Evolutionary conservation across 2,888 invertebrate genomes (phyloP), one percentile per base, ranked within the genome.

Genomic region (Phytoseiulus persimilis): DNA sequence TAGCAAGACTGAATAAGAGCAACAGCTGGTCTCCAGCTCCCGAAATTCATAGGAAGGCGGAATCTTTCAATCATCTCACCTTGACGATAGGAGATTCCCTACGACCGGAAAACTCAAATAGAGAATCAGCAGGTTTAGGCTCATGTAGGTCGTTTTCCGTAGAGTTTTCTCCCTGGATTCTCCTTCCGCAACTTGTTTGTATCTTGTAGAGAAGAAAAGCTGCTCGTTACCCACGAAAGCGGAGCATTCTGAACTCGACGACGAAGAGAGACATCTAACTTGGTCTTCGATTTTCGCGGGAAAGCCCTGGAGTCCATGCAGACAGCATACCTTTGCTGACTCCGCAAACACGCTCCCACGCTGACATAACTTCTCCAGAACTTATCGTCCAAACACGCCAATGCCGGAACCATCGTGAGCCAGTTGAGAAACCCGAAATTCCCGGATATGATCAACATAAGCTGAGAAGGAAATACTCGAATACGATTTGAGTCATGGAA

Each of bases 341-440:
- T 31, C 83, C n/a, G 3, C n/a, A 3, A 3, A 39, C 3, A 39
- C 39, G 39, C 5, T 9, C 39, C 39, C 39, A 39, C 39, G 39
- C 39, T 39, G 39, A 39, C 9, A 9, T 39, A 39, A 39, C 39
- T 39, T 9, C 9, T 39, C 39, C 39, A 39, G 39, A 39, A 39
- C 39, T 90, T 90, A 91, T 93, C 93, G 91, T 93, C 93, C 91
- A 93, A 93, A 91, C 93, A 93, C 0, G 92, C 92, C n/a, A 93
- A 91, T 89, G 92, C 92, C 1, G 93, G 93, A 28, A 93, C 90
- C 65, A 93, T 93, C 3, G 93, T 93, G 83, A 93, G 91, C 93
- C 93, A 93, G 91, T 93, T 93, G 83, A 93, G 92, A 91, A 93
- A 93, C 90, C 93, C 93, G 39, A 93, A 91, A 90, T 93, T 93